Conservation (phyloP, 2,888 invertebrate species). For the Drosophila atripex region DNA sequence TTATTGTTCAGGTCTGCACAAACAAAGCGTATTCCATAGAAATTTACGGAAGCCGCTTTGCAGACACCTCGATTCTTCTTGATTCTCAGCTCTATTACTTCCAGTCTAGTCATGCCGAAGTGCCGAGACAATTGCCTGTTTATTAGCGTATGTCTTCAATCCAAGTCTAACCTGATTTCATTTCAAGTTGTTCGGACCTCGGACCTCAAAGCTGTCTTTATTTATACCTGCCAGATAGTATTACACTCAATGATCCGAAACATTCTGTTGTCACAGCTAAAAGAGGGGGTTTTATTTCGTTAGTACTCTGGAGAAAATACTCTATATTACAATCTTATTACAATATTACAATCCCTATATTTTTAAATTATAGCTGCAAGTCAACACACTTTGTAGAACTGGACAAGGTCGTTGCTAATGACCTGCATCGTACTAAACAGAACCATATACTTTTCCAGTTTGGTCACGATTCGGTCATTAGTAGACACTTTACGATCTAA, state of each 20-base stretch:
- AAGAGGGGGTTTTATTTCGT: not conserved
- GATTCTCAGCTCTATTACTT: constrained; percentile 15
- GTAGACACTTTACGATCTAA: constrained; percentile 29
- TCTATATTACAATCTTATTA: too few species aligned
- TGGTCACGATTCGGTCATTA: constrained; percentile 40
- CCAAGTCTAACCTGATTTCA: constrained; percentile 65
- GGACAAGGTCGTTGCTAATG: constrained; percentile 60
- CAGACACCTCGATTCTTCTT: constrained; percentile 18
- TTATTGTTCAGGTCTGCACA: constrained; percentile 42
- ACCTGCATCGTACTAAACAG: constrained; percentile 46
- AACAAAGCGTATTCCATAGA: constrained; percentile 35
- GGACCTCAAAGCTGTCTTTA: constrained; percentile 6
- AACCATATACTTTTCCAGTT: constrained; percentile 19
- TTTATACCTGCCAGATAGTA: constrained; percentile 27
- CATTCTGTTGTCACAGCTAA: not conserved
- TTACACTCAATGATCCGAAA: constrained; percentile 34
- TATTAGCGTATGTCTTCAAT: constrained; percentile 65
- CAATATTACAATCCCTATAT: too few species aligned
- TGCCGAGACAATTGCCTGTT: constrained; percentile 51
- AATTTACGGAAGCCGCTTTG: constrained; percentile 61
- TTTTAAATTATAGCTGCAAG: constrained; percentile 46
- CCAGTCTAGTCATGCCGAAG: constrained; percentile 52
- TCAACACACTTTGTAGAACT: constrained; percentile 56
- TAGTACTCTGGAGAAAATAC: not conserved
- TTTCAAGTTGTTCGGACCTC: constrained; percentile 15